Conservation (phyloP, 2,113 vertebrate species). For the Anoplopoma fimbria region DNA sequence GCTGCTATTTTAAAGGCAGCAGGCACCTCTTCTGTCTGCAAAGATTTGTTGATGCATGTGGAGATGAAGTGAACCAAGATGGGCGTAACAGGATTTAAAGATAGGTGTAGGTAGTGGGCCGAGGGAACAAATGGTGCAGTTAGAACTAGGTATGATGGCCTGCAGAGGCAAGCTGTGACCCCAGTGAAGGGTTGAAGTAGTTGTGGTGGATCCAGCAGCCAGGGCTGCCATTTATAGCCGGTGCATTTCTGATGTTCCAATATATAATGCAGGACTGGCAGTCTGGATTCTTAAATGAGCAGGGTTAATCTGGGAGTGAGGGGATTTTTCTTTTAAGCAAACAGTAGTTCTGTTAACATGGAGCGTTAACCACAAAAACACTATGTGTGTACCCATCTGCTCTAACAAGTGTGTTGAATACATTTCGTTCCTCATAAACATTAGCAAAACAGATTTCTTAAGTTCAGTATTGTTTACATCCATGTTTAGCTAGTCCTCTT, state of each 20-base stretch:
- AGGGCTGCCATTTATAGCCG: slow-evolving; percentile 36
- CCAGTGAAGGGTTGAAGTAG: slow-evolving; percentile 24
- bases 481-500: background rate
- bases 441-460: background rate
- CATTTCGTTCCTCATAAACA: background rate
- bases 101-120: slow-evolving; percentile 10
- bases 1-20: slow-evolving; percentile 52
- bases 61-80: slow-evolving; percentile 60
- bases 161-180: slow-evolving; percentile 38
- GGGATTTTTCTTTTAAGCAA: background rate
- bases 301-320: slow-evolving; percentile 16
- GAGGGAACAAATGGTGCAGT: slow-evolving; percentile 34
- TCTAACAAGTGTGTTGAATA: background rate
- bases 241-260: slow-evolving; percentile 39
- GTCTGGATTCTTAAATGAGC: slow-evolving; percentile 25
- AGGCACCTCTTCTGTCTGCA: slow-evolving; percentile 42
- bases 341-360: background rate
- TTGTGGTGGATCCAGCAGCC: slow-evolving; percentile 15
- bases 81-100: slow-evolving; percentile 25
- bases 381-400: background rate
- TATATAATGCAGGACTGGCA: slow-evolving; percentile 41
- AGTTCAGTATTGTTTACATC: background rate
- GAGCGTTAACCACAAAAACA: background rate
- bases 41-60: slow-evolving; percentile 54
- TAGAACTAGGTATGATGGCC: slow-evolving; percentile 22